phyloP scores from a whole-genome alignment of 1,140 invertebrate species.

The Sarcophaga peregrina region DNA sequence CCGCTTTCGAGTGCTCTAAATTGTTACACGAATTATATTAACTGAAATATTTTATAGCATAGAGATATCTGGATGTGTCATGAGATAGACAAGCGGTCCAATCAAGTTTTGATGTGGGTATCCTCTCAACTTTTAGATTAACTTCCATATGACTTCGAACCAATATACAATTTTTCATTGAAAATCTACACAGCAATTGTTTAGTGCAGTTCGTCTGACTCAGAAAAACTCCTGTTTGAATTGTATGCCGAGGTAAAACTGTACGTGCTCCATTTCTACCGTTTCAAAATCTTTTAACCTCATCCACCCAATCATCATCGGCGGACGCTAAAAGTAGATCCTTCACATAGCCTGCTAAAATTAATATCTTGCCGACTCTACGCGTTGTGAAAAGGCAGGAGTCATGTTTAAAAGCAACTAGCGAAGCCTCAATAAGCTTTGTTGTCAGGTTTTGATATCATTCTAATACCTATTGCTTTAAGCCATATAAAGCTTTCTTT shows the following conservation, averaged over 20 bases:
- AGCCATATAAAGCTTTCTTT: conserved; percentile 65
- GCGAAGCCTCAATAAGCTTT: background rate
- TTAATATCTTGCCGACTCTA: background rate
- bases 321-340: background rate
- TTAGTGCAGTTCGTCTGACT: background rate
- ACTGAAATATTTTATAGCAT: background rate
- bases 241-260: background rate
- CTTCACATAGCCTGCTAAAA: background rate
- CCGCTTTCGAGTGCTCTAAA: no score
- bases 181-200: no score
- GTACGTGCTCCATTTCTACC: background rate
- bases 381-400: background rate
- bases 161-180: no score
- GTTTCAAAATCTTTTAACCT: background rate
- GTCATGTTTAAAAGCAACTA: background rate
- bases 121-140: no score
- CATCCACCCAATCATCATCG: background rate
- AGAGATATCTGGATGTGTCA: background rate
- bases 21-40: background rate
- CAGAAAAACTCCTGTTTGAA: background rate
- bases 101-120: no score
- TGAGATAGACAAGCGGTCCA: background rate
- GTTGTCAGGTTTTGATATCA: background rate
- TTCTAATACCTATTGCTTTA: conserved; percentile 65
- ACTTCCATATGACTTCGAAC: no score